Conservation (phyloP, 2,888 invertebrate genomes). For the Aproaerema taeniolella region DNA sequence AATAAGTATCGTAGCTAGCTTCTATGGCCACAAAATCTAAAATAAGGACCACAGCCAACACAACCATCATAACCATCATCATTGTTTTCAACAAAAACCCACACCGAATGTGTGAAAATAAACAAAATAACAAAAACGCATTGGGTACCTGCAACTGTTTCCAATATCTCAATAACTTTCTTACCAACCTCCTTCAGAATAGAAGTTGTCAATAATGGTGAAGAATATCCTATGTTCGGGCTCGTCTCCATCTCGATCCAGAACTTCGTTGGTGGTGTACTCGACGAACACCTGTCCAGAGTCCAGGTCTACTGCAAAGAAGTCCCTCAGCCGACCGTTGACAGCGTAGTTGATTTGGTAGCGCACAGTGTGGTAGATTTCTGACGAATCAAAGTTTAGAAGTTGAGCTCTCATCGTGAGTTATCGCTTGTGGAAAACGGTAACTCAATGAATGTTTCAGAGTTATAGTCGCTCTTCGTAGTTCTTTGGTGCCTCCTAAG, state of each 20-base stretch:
- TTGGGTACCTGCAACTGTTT: too few relatives aligned
- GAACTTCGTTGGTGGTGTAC: conserved; percentile 51
- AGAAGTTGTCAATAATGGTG: conserved; percentile 73
- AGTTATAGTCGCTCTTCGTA: too few relatives aligned
- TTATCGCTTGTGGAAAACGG: too few relatives aligned
- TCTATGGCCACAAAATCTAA: too few relatives aligned
- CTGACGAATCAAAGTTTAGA: conserved; percentile 28
- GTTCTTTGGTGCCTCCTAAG: too few relatives aligned
- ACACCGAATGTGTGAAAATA: too few relatives aligned
- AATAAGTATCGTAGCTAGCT: too few relatives aligned
- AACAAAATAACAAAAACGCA: too few relatives aligned
- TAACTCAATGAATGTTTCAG: background rate
- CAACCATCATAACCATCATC: too few relatives aligned
- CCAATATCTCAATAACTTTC: too few relatives aligned
- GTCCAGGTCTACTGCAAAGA: conserved; percentile 68
- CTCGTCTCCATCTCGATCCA: conserved; percentile 73
- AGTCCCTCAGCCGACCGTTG: conserved; percentile 53
- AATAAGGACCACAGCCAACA: too few relatives aligned
- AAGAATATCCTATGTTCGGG: conserved; percentile 63
- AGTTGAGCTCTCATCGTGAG: background rate
- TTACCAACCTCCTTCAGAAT: conserved; percentile 54
- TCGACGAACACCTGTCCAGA: conserved; percentile 65
- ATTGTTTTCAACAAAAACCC: too few relatives aligned
- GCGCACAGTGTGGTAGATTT: conserved; percentile 68
- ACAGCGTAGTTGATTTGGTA: conserved; percentile 72